Evolutionary conservation across 2,888 invertebrate genomes (phyloP).

Genomic region (Polydrusus cervinus): DNA sequence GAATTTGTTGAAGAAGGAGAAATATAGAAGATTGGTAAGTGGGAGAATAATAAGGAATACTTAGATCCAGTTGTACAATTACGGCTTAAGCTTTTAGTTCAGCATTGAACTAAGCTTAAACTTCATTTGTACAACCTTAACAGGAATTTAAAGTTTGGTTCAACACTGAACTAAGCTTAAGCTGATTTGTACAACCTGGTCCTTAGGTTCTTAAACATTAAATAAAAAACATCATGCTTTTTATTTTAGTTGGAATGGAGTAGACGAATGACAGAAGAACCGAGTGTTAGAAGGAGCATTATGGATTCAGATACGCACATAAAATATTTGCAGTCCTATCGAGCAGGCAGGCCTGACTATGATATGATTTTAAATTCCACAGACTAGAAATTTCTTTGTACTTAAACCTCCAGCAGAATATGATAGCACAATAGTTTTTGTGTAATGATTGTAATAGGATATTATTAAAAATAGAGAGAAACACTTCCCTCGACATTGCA

Average conservation of each 20-base stretch:
- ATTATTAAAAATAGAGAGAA: neutral
- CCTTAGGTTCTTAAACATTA: too few species aligned
- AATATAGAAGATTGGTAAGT: conserved; percentile 79
- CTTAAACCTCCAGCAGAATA: neutral
- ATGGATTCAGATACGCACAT: conserved; percentile 82
- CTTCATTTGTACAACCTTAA: too few species aligned
- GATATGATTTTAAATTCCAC: conserved; percentile 70
- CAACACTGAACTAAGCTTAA: too few species aligned
- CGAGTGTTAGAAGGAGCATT: conserved; percentile 80
- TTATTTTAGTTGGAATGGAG: conserved; percentile 79
- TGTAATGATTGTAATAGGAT: neutral
- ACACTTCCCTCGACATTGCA: neutral
- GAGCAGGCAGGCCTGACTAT: conserved; percentile 80
- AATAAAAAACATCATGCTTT: neutral
- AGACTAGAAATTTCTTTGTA: conserved; percentile 29
- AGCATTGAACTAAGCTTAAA: too few species aligned
- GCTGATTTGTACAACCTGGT: too few species aligned
- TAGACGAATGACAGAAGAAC: conserved; percentile 80
- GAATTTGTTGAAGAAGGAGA: conserved; percentile 78
- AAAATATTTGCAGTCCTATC: conserved; percentile 79
- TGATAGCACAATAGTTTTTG: neutral
- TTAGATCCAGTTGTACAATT: too few species aligned
- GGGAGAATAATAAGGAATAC: neutral
- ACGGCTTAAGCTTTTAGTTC: too few species aligned
- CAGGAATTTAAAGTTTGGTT: too few species aligned